Percentiles rank a stretch among this genome's conserved stretches.
phyloP scores from a whole-genome alignment of 2,113 vertebrate genomes.

The Dipodomys stephensi region DNA sequence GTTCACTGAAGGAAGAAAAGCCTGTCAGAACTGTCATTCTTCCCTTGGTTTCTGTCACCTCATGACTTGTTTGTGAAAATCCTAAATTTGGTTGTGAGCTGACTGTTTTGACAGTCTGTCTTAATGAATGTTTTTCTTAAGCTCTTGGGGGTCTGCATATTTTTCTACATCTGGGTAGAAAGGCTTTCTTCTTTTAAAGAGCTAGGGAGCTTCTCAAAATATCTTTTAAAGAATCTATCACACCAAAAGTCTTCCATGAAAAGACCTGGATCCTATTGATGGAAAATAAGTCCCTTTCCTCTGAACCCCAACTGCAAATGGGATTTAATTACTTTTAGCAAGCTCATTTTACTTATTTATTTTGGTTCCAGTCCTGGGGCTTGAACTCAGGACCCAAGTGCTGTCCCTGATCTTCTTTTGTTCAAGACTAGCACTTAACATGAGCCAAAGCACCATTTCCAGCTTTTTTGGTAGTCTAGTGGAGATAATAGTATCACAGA shows the following conservation, averaged over 20 bases:
- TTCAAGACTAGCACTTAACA: too few species aligned
- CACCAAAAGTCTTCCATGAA: background rate
- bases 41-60: conserved; percentile 59
- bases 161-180: conserved; percentile 60
- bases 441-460: too few species aligned
- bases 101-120: conserved; percentile 73
- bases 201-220: conserved; percentile 36
- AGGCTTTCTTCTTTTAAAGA: conserved; percentile 55
- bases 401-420: too few species aligned
- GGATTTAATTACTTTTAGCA: conserved; percentile 28
- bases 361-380: too few species aligned
- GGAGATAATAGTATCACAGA: too few species aligned
- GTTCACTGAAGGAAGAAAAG: background rate
- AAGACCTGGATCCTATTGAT: background rate
- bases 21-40: conserved; percentile 69
- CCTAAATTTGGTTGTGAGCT: conserved; percentile 73
- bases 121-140: conserved; percentile 72
- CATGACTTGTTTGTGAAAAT: conserved; percentile 72
- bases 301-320: conserved; percentile 14
- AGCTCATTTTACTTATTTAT: background rate
- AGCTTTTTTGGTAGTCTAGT: too few species aligned
- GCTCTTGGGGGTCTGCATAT: conserved; percentile 67
- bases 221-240: background rate
- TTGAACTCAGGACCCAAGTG: too few species aligned
- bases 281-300: conserved; percentile 39